Percentiles rank a stretch among this genome's conserved stretches.
phyloP scores from a whole-genome alignment of 2,797 vertebrate genomes.

The Rhinoraja longicauda region DNA sequence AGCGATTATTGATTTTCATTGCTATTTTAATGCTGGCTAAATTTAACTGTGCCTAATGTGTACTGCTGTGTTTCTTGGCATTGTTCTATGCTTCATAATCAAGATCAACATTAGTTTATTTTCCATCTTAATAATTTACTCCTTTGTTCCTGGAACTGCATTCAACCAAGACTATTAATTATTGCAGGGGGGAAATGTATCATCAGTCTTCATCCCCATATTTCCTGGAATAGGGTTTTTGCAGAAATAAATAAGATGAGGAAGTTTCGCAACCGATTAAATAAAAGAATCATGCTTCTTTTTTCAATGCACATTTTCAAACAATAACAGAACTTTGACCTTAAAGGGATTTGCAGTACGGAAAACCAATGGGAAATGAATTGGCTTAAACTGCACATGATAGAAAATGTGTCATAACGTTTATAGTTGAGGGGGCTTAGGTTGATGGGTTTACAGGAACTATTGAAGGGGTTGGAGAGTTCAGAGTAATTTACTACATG shows the following conservation, averaged over 20 bases:
- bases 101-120: too few relatives aligned
- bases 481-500: neutral
- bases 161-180: neutral
- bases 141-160: neutral
- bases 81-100: neutral
- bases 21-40: neutral
- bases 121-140: neutral
- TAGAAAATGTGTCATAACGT: neutral
- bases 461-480: neutral
- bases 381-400: neutral
- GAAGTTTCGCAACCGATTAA: neutral
- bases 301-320: neutral
- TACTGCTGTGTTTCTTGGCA: neutral
- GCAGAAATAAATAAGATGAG: neutral
- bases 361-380: neutral
- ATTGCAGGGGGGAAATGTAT: neutral
- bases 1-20: neutral
- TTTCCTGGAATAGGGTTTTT: constrained; percentile 17
- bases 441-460: neutral
- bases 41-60: neutral
- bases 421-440: neutral
- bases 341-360: neutral
- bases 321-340: neutral
- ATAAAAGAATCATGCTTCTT: neutral
- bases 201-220: neutral